phyloP scores from a whole-genome alignment of 2,888 invertebrate species.

The Tridacna gigas region DNA sequence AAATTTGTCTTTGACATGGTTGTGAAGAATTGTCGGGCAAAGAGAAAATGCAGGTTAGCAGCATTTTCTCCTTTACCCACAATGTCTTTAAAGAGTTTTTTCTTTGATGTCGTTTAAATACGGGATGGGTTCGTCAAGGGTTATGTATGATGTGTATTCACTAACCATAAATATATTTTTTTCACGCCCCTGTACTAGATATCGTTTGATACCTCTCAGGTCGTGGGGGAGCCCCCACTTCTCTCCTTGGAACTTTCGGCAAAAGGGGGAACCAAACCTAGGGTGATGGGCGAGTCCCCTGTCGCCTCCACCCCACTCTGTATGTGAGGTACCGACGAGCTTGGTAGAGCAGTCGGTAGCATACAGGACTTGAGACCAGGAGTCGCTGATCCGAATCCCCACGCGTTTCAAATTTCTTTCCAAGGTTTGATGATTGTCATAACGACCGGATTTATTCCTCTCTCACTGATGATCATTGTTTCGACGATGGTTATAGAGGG shows the following conservation, averaged over 20 bases:
- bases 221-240: too few relatives aligned
- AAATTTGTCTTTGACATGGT: too few relatives aligned
- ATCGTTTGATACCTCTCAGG: not conserved
- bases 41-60: not conserved
- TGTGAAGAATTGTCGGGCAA: not conserved
- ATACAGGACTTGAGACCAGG: not conserved
- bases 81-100: not conserved
- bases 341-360: not conserved
- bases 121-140: too few relatives aligned
- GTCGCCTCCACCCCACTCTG: too few relatives aligned
- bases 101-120: not conserved
- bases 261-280: too few relatives aligned
- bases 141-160: too few relatives aligned
- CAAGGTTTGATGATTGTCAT: not conserved
- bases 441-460: not conserved
- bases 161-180: not conserved
- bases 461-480: not conserved
- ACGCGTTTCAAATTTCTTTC: not conserved
- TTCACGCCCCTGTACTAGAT: not conserved
- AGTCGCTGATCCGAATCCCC: not conserved
- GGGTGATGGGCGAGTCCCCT: too few relatives aligned
- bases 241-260: too few relatives aligned
- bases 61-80: not conserved
- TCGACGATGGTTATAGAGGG: not conserved
- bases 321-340: too few relatives aligned